Evolutionary conservation across 1,140 invertebrate genomes (phyloP).

Genomic region (Drosophila grimshawi): DNA sequence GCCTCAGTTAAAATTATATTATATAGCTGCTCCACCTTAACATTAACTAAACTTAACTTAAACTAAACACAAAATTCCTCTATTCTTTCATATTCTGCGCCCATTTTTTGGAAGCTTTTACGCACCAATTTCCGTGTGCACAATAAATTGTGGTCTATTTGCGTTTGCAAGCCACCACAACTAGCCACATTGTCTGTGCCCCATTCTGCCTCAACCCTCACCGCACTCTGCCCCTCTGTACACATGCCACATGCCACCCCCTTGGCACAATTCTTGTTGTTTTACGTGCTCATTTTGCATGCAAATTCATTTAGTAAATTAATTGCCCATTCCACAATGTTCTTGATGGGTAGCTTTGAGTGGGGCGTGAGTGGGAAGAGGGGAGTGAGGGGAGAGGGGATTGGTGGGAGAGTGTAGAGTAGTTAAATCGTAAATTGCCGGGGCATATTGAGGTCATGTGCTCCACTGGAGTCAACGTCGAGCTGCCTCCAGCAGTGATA

Average conservation of each 20-base stretch:
- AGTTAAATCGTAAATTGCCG: constrained; percentile 57
- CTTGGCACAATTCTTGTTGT: constrained; percentile 29
- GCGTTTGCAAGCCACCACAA: constrained; percentile 13
- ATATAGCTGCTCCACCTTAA: constrained; percentile 29
- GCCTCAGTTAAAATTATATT: not conserved
- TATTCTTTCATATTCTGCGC: not conserved
- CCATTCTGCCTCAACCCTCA: not conserved
- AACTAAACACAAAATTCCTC: not conserved
- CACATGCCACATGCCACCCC: too few relatives aligned
- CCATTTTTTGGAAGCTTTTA: constrained; percentile 33
- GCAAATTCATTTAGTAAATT: constrained; percentile 83
- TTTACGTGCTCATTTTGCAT: constrained; percentile 74
- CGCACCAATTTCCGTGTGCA: constrained; percentile 62
- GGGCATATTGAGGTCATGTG: constrained; percentile 71
- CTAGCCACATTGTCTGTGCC: constrained; percentile 15
- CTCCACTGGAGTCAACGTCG: constrained; percentile 54
- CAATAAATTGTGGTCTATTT: constrained; percentile 37
- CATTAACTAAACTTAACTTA: not conserved
- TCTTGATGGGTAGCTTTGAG: constrained; percentile 4
- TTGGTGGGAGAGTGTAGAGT: too few relatives aligned
- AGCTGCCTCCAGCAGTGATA: constrained; percentile 38
- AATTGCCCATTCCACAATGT: constrained; percentile 72
- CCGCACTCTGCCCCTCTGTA: not conserved
- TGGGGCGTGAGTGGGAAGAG: constrained; percentile 2
- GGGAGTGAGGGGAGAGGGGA: too few relatives aligned